These are phyloP conservation scores for Anthoptus insignis DNA, from an alignment of 2,888 invertebrate species.

Conservation along the genomic window DNA sequence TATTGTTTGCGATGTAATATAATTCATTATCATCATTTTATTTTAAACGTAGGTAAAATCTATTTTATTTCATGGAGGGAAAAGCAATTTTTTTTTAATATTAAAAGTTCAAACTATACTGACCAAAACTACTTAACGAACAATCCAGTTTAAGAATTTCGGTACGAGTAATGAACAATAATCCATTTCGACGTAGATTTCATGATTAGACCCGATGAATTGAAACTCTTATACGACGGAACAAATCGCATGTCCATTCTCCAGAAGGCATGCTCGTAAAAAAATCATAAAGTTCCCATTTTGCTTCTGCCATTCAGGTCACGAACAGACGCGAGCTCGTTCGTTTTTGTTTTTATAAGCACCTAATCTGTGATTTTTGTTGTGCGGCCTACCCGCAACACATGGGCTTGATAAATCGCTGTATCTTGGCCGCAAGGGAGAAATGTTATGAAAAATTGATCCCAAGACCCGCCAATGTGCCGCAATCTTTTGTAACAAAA, in stretches of 20 bases:
- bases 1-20: no score
- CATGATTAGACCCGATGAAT: conserved; percentile 45
- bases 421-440: conserved; percentile 58
- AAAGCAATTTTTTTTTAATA: no score
- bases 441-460: conserved; percentile 71
- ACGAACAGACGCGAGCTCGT: conserved; percentile 67
- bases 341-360: conserved; percentile 65
- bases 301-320: conserved; percentile 61
- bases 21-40: no score
- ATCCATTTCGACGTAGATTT: conserved; percentile 12
- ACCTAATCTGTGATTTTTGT: conserved; percentile 69
- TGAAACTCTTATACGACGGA: conserved; percentile 49
- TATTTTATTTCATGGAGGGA: no score
- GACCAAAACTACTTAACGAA: no score
- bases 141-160: background rate
- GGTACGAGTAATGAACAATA: background rate
- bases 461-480: conserved; percentile 25
- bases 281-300: conserved; percentile 70
- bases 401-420: conserved; percentile 74
- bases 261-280: conserved; percentile 58
- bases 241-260: conserved; percentile 52
- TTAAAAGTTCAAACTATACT: no score
- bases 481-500: conserved; percentile 18
- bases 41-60: no score
- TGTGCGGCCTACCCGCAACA: conserved; percentile 61